Percentiles rank a stretch among this genome's conserved stretches.
Conservation (phyloP, 2,113 vertebrate species). For the Rhinopomastus cyanomelas region DNA sequence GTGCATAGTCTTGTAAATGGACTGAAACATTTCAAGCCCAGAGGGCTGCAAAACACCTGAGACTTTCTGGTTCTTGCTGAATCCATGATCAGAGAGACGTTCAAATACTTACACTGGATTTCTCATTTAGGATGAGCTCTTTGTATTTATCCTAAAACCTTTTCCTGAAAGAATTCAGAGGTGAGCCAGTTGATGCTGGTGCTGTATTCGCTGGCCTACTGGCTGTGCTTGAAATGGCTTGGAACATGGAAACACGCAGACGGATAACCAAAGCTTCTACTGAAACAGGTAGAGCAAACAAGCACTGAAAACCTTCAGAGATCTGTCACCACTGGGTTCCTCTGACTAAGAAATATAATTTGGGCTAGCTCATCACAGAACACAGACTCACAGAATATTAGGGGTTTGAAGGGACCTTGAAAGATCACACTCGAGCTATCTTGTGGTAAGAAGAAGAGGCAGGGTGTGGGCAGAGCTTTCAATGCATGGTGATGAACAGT, state of each 20-base stretch:
- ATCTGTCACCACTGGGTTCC: not conserved
- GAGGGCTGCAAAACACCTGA: not conserved
- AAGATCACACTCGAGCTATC: not conserved
- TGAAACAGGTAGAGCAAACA: conserved; percentile 31
- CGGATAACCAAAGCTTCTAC: conserved; percentile 55
- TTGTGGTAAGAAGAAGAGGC: not conserved
- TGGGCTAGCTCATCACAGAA: too few species aligned
- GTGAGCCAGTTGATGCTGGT: conserved; percentile 47
- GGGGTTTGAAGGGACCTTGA: too few species aligned
- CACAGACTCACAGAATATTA: too few species aligned
- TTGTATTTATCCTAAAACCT: conserved; percentile 8
- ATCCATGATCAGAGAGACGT: not conserved
- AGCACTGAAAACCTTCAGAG: not conserved
- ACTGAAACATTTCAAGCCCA: not conserved
- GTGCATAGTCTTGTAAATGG: not conserved
- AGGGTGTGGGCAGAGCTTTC: not conserved
- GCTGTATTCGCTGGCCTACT: conserved; percentile 49
- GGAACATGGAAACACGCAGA: conserved; percentile 38
- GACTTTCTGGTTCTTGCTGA: not conserved
- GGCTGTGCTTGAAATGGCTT: conserved; percentile 45
- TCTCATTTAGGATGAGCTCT: conserved; percentile 31
- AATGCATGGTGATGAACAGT: not conserved
- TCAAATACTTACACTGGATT: not conserved
- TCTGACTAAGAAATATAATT: not conserved
- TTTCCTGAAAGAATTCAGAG: not conserved